Evolutionary conservation across 2,888 invertebrate genomes (phyloP), one percentile per base, ranked within the genome.

Genomic region (Xestia rhomboidea): DNA sequence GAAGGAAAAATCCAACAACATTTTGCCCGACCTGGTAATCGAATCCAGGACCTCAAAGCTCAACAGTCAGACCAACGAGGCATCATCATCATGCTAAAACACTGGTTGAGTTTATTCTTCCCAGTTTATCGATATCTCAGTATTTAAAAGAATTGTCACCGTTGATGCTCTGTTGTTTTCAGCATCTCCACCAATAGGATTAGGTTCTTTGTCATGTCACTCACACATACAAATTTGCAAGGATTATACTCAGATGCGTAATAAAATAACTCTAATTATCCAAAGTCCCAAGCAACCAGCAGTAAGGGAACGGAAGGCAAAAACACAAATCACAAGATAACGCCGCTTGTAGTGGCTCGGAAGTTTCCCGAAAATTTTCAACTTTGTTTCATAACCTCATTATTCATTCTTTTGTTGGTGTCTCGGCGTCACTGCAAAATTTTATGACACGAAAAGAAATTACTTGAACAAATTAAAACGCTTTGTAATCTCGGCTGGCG

Each of bases 381-480:
- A 96, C 96, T 96, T 96, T 95, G 96, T 95, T 95, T 94, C 90
- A 91, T 90, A 93, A 95, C 94, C 94, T 94, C 93, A 96, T 96
- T 96, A 95, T 89, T 96, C 96, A 96, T 95, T 94, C 95, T 95
- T 95, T 96, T 96, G 96, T 96, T 95, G 91, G 93, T 92, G 92
- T 91, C 93, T 89, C 91, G 91, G 92, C 92, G 90, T 89, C 92
- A 93, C 92, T 94, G 95, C 93, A 93, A 93, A 94, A 94, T 95
- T 95, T 94, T 93, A 94, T 94, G 93, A 94, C 93, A 93, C 93
- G 92, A 94, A 94, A 94, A 95, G 95, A 95, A 95, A 95, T 94
- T 94, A 94, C 92, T 93, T 90, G 91, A 90, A 93, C 93, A 94
- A 94, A 95, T 95, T 95, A 95, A 95, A 95, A 94, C 90, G 93